Base-by-base conservation (phyloP, 2,888 invertebrate genomes). In the Exocentrus adspersus region DNA sequence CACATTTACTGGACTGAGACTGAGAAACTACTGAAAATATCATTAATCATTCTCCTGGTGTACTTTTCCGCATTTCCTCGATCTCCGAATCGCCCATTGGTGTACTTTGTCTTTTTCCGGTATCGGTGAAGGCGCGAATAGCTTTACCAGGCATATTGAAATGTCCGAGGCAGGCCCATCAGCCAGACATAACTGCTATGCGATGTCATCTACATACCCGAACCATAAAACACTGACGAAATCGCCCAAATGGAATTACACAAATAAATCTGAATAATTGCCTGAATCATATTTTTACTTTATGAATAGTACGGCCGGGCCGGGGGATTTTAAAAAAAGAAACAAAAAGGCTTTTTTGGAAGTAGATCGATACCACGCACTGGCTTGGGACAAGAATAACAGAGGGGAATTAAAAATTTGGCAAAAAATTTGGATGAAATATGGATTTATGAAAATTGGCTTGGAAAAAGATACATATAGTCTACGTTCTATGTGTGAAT, bases 111-210 rank as follows among this genome's bases (percentile, higher is more conserved):
- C 68, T 71, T 71, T 67, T 68, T 62, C 53, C 70, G n/a, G 69
- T 75, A 73, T 70, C 72, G 57, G 57, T 7, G 5, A 68, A 65
- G 62, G 65, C 69, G 72, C 63, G 73, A 73, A 77, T 75, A 67
- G 75, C 75, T 74, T 71, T 76, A 77, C 75, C 74, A 72, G 71
- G n/a, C 73, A 79, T 78, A 80, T 80, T 78, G 79, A 80, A 80
- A 80, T 78, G 81, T 80, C 80, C 78, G 75, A 72, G 74, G 74
- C 81, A 80, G 80, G 61, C 73, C 79, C 77, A 79, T 80, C 79
- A 78, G 72, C 74, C 68, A 72, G 71, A 77, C 77, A 77, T 79
- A 79, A 79, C 78, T 75, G 78, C 78, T 77, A 74, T 72, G 74
- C 74, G 71, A 71, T 77, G 81, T 81, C 81, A 80, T 68, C 73